A percentile compares a stretch with the other conserved stretches of the same genome.
These are phyloP conservation scores for Zygogramma bicolorata DNA, from an alignment of 2,888 invertebrate species.

Conservation along the genomic window DNA sequence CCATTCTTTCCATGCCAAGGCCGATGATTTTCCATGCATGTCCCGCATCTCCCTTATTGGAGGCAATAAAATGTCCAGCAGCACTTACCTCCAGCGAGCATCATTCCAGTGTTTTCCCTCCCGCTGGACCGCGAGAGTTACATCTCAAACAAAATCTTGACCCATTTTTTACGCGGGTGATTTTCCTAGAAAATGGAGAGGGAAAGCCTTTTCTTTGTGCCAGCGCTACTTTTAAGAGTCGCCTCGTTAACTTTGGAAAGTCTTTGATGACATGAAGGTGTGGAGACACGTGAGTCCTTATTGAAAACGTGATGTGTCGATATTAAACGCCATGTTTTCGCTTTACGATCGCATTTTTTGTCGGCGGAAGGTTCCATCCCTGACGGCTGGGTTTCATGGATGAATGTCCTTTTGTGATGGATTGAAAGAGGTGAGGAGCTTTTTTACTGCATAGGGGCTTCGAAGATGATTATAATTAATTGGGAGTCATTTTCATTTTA, in stretches of 20 bases:
- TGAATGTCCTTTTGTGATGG: not conserved
- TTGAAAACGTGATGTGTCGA: not conserved
- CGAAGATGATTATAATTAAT: too few relatives aligned
- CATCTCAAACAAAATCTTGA: not conserved
- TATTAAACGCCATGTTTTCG: not conserved
- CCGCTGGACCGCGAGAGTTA: not conserved
- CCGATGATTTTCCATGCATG: not conserved
- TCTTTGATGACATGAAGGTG: not conserved
- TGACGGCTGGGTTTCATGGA: not conserved
- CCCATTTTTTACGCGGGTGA: not conserved
- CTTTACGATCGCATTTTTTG: not conserved
- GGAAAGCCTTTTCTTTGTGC: not conserved
- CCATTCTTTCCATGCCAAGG: slow-evolving; percentile 1
- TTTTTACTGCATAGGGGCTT: too few relatives aligned
- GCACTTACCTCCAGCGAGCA: not conserved
- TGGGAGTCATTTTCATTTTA: too few relatives aligned
- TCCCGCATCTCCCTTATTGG: not conserved
- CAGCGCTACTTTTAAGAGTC: not conserved
- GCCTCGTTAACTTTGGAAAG: not conserved
- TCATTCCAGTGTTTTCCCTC: not conserved
- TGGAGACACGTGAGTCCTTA: not conserved
- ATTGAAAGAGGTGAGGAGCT: not conserved
- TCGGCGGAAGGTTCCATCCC: not conserved
- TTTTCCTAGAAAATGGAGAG: not conserved
- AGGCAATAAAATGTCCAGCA: not conserved